Evolutionary conservation across 2,113 vertebrate genomes (phyloP), one percentile per base, ranked within the genome.

Genomic region (Caranx melampygus): DNA sequence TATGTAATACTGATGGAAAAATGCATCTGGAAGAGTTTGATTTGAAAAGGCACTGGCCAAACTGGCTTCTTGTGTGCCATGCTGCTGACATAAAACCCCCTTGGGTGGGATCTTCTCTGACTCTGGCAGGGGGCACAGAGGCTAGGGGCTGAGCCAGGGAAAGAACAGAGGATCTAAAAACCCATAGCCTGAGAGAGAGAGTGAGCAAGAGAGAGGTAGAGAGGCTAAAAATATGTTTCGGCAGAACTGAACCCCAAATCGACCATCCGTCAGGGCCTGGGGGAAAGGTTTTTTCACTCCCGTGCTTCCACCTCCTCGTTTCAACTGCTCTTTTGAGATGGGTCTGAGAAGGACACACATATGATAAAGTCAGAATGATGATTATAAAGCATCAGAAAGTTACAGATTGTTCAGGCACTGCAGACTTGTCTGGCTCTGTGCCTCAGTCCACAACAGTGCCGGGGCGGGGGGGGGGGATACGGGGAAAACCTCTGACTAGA

Each of bases 91-190:
- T 83, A 15, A 78, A 71, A 35, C 3, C 44, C 60, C 67, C 72
- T 44, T 66, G 66, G 69, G 80, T 72, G 77, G 65, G 66, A 81
- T 87, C 34, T 64, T 83, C 51, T 85, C 51, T 75, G 82, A 44
- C 68, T 82, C 62, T 82, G 64, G 72, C 74, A 74, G 78, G 54
- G 77, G 42, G 51, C 52, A 68, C 33, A 60, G 51, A 75, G 57
- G 59, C 34, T 37, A 55, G 51, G 18, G 65, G 57, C 45, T 71
- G 44, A 72, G 65, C 81, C 71, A 78, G 69, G 8, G 68, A 64
- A 70, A 84, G 63, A 79, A 75, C 60, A 81, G 73, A 86, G 35
- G 69, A 78, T 82, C 49, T 81, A 63, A 75, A 69, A 79, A 71
- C 21, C 55, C 34, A 40, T 40, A 33, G 63, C 40, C 40, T n/a